Conservation (phyloP, 2,113 vertebrate species). For the Archocentrus centrarchus region DNA sequence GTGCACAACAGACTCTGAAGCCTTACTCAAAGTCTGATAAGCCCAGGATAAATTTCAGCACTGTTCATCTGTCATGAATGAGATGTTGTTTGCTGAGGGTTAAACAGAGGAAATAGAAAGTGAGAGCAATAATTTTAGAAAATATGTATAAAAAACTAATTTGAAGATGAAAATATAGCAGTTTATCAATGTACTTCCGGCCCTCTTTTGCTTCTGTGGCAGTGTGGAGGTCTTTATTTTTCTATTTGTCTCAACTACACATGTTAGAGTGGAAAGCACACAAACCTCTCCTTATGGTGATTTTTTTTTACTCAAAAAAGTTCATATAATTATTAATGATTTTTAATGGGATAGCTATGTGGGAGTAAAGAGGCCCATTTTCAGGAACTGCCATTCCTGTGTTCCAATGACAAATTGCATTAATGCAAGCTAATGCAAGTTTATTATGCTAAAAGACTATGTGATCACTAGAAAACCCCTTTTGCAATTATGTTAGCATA, state of each 20-base stretch:
- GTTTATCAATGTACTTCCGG: not conserved
- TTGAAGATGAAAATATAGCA: not conserved
- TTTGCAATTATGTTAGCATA: not conserved
- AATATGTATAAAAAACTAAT: not conserved
- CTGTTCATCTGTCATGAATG: constrained; percentile 8
- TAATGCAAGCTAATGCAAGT: not conserved
- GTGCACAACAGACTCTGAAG: not conserved
- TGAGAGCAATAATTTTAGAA: not conserved
- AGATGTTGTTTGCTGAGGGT: not conserved
- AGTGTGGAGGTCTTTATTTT: not conserved
- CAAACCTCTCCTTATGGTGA: not conserved
- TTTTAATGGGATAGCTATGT: not conserved
- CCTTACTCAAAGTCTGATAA: constrained; percentile 18
- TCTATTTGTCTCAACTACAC: not conserved
- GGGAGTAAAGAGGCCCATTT: not conserved
- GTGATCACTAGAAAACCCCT: not conserved
- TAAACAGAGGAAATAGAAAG: constrained; percentile 18
- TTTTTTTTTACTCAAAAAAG: not conserved
- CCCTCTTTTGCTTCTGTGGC: not conserved
- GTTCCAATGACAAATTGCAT: not conserved
- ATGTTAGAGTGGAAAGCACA: not conserved
- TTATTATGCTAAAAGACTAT: not conserved
- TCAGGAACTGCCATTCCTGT: not conserved
- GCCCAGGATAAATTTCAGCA: constrained; percentile 8
- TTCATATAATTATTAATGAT: not conserved